Evolutionary conservation across 1,140 invertebrate species (phyloP), one percentile per base, ranked within the genome.

Genomic region (Drosophila albomicans): DNA sequence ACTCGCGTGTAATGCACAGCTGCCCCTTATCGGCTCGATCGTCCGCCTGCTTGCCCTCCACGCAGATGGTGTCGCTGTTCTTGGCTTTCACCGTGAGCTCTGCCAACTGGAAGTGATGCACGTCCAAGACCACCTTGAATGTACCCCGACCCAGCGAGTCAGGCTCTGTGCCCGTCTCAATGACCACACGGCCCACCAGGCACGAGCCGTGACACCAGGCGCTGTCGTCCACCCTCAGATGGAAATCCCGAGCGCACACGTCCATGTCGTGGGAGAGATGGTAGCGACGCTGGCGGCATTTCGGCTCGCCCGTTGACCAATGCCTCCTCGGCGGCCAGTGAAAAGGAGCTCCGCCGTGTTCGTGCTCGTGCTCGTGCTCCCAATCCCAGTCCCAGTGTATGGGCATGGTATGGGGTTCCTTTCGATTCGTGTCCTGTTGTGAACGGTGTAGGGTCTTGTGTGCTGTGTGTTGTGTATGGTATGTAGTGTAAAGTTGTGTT

Each of bases 321-420:
- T 89, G 76, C 1, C 88, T 67, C 11, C 61, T 69, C 25, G 71
- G 71, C 2, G 85, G 85, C 81, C 78, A 90, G 52, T 89, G 78
- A 45, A 81, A 79, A 32, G 89, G 85, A 1, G 52, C 64, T 0
- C 64, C 67, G 20, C 48, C 75, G 52, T 89, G 85, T 35, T 85
- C 86, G 59, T 89, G 85, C 49, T 82, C 84, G 63, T 88, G 81
- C 68, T 90, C 69, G 62, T 79, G 76, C 63, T 82, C 89, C 76
- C 82, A 91, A 30, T 90, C 86, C 86, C 86, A 90, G 63, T 91
- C 91, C 91, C 91, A 91, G 59, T 91, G 86, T 46, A 91, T 82
- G 77, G 87, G 86, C 82, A 84, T 91, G 65, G 16, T 66, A 13
- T 49, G 30, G 46, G 49, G 46, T 38, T 43, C 45, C 16, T 15